A percentile compares a stretch with the other conserved stretches of the same genome.
Evolutionary conservation across 53 echinoderm and acorn worm species (phyloP).

Genomic region (Crossaster papposus): DNA sequence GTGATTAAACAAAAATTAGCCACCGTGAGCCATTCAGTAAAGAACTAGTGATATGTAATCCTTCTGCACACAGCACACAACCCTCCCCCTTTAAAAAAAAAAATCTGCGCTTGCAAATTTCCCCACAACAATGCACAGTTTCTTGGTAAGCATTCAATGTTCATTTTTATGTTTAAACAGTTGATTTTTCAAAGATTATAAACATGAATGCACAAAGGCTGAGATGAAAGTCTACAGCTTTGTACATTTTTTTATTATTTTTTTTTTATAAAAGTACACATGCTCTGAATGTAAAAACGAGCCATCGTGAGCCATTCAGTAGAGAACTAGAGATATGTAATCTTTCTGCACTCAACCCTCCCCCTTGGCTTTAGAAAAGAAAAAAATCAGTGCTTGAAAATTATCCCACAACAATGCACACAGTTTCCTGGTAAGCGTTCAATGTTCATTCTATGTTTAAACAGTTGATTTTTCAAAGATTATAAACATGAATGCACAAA

Average conservation of each 20-base stretch:
- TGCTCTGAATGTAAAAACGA: too few relatives aligned
- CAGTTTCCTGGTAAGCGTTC: neutral
- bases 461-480: neutral
- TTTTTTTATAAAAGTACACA: too few relatives aligned
- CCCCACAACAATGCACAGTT: neutral
- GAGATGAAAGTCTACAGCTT: too few relatives aligned
- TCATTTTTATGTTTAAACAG: neutral
- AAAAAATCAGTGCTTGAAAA: neutral
- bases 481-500: neutral
- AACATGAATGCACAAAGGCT: too few relatives aligned
- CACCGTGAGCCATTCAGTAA: neutral
- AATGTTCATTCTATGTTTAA: neutral
- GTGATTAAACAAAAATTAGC: conserved; percentile 3
- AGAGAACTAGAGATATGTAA: neutral
- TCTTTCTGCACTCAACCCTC: neutral
- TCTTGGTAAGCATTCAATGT: neutral
- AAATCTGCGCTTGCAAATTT: neutral
- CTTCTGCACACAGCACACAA: neutral
- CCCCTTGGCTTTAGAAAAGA: neutral
- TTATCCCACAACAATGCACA: conserved; percentile 2
- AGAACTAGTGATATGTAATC: neutral
- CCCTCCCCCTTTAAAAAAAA: neutral
- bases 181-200: neutral
- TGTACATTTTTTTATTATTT: too few relatives aligned
- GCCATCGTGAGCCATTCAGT: neutral